Base-by-base conservation (phyloP, 2,797 vertebrate species). In the Gymnopithys bicolor region DNA sequence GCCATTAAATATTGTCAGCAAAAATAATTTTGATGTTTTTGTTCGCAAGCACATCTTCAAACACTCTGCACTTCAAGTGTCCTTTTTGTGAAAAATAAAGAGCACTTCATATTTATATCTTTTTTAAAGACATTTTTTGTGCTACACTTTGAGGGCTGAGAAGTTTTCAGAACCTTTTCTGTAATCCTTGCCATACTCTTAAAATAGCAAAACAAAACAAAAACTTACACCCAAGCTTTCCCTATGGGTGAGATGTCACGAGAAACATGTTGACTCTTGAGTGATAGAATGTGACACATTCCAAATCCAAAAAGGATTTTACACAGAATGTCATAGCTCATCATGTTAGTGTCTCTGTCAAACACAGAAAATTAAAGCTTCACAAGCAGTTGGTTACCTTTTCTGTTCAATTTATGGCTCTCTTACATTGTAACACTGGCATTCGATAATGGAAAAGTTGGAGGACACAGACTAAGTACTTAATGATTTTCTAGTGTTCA, bases 251-350 rank as follows among this genome's bases (percentile, higher is more conserved):
- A 58, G 71, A 71, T 91, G 82, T 92, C 82, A 85, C 25, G 35
- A 89, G 37, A 66, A 89, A 85, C 90, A 80, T 81, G 73, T 85
- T 89, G 84, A 86, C 18, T 95, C 35, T n/a, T 91, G 84, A 87
- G 55, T 93, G 87, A 93, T 88, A 53, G 28, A 52, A 75, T 67
- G 66, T 93, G 95, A 94, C 93, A 92, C 66, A n/a, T 30, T 91
- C 46, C 58, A 91, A 85, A 87, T 78, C 19, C 46, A 39, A 62
- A 75, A 84, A 84, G 49, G 23, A 67, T 91, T 93, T 89, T 90
- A 45, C 21, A 67, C 17, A 66, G 73, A 93, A 64, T 93, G 89
- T 32, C 82, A 51, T 45, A 71, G 52, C 46, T 89, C 51, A 83
- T 93, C 84, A 53, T 64, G 37, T 91, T 77, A 71, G 21, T 83